phyloP scores from a whole-genome alignment of 1,140 invertebrate genomes.

The Formica selysi region DNA sequence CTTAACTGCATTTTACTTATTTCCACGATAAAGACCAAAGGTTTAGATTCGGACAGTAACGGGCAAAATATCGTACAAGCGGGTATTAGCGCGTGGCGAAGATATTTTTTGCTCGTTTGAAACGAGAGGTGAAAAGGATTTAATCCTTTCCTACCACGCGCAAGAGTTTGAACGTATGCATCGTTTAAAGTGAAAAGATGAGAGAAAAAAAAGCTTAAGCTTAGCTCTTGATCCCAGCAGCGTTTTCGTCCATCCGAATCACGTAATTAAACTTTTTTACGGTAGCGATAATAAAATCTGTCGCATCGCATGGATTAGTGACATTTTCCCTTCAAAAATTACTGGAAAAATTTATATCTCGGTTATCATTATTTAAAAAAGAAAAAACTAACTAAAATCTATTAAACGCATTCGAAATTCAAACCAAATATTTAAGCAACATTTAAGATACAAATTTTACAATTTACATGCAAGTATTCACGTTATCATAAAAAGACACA shows the following conservation, averaged over 20 bases:
- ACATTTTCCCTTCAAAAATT: neutral
- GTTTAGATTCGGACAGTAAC: constrained; percentile 34
- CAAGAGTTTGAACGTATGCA: constrained; percentile 63
- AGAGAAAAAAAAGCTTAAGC: constrained; percentile 61
- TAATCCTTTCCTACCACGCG: constrained; percentile 56
- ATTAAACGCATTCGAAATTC: neutral
- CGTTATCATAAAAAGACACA: neutral
- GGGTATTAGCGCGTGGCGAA: constrained; percentile 39
- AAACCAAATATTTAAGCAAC: neutral
- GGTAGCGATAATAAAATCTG: constrained; percentile 25
- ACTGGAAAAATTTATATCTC: neutral
- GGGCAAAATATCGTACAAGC: constrained; percentile 50
- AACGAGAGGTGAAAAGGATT: constrained; percentile 57
- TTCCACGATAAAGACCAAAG: constrained; percentile 49
- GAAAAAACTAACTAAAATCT: neutral
- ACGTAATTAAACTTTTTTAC: constrained; percentile 69
- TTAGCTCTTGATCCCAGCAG: constrained; percentile 29
- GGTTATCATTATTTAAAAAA: neutral
- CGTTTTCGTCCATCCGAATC: constrained; percentile 56
- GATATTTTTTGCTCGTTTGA: constrained; percentile 64
- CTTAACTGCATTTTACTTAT: constrained; percentile 51
- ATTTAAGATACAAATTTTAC: constrained; percentile 3
- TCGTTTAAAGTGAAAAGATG: constrained; percentile 59
- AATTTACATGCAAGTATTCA: neutral
- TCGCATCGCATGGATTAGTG: neutral